Evolutionary conservation across 2,113 vertebrate genomes (phyloP).

Genomic region (Gymnarchus niloticus): DNA sequence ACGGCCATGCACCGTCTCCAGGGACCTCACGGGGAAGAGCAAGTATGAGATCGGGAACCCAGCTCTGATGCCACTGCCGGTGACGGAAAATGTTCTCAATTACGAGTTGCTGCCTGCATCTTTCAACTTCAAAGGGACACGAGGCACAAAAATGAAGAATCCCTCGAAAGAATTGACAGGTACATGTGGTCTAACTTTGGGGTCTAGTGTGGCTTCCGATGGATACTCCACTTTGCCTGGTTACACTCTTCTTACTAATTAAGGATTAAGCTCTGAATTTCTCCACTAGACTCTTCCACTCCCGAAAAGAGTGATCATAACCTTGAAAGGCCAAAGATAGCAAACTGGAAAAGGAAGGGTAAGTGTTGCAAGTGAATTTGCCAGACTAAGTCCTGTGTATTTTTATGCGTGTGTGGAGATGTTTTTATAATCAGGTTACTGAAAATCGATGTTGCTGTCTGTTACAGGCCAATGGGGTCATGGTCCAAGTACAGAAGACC

Average conservation of each 20-base stretch:
- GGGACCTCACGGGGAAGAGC: not conserved
- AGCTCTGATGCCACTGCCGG: not conserved
- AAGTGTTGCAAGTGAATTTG: not conserved
- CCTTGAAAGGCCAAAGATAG: not conserved
- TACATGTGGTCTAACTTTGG: slow-evolving; percentile 28
- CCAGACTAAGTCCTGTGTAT: not conserved
- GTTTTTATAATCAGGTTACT: not conserved
- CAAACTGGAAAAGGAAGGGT: not conserved
- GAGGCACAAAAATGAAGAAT: too few relatives aligned
- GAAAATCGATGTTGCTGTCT: not conserved
- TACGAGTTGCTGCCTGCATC: slow-evolving; percentile 51
- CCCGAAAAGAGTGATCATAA: not conserved
- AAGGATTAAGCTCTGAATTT: not conserved
- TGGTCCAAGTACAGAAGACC: not conserved
- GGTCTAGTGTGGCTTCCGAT: not conserved
- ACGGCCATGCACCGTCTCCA: not conserved
- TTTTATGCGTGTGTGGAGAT: not conserved
- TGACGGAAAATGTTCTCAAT: slow-evolving; percentile 33
- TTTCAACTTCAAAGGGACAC: slow-evolving; percentile 47
- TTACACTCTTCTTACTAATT: not conserved
- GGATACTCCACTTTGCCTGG: not conserved
- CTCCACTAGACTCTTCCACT: not conserved
- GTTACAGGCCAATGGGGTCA: not conserved
- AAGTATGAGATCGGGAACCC: slow-evolving; percentile 10
- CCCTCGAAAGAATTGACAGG: slow-evolving; percentile 20